Percentiles rank a stretch among this genome's conserved stretches.
Evolutionary conservation across 2,888 invertebrate genomes (phyloP).

Genomic region (Drosophila nr. perissopoda): DNA sequence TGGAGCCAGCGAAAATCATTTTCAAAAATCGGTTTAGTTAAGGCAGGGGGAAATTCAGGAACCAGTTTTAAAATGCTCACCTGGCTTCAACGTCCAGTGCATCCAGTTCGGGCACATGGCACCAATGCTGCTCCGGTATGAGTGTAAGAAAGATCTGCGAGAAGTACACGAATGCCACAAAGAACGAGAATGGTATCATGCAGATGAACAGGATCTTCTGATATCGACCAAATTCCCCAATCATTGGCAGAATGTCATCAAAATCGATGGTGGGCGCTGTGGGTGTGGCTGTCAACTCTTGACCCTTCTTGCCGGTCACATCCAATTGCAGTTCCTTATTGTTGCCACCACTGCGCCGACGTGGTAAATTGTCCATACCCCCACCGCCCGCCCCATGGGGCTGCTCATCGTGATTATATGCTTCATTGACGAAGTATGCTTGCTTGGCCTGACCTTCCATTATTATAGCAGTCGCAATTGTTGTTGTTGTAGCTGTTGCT

Average conservation of each 20-base stretch:
- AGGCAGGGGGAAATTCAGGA: neutral
- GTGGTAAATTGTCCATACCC: conserved; percentile 58
- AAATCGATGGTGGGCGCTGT: conserved; percentile 87
- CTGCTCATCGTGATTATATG: conserved; percentile 69
- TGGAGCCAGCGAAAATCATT: neutral
- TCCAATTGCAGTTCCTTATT: conserved; percentile 76
- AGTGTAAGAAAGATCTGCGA: conserved; percentile 95
- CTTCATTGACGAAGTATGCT: conserved; percentile 78
- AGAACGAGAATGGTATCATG: conserved; percentile 95
- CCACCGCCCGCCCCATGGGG: conserved; percentile 43
- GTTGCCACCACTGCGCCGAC: conserved; percentile 80
- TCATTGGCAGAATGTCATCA: conserved; percentile 92
- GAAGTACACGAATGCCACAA: conserved; percentile 95
- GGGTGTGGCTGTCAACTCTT: conserved; percentile 21
- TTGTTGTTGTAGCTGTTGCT: conserved; percentile 12
- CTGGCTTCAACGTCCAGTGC: conserved; percentile 84
- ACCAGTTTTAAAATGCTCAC: conserved; percentile 85
- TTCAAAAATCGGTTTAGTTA: neutral
- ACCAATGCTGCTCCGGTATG: conserved; percentile 93
- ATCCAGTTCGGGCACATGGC: conserved; percentile 90
- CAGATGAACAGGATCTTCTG: conserved; percentile 92
- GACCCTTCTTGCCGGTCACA: conserved; percentile 38
- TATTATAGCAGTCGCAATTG: conserved; percentile 16
- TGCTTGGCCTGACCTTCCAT: conserved; percentile 75
- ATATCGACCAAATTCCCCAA: conserved; percentile 94